These are phyloP conservation scores for Habropoda laboriosa DNA, from an alignment of 1,140 invertebrate species.

Conservation along the genomic window DNA sequence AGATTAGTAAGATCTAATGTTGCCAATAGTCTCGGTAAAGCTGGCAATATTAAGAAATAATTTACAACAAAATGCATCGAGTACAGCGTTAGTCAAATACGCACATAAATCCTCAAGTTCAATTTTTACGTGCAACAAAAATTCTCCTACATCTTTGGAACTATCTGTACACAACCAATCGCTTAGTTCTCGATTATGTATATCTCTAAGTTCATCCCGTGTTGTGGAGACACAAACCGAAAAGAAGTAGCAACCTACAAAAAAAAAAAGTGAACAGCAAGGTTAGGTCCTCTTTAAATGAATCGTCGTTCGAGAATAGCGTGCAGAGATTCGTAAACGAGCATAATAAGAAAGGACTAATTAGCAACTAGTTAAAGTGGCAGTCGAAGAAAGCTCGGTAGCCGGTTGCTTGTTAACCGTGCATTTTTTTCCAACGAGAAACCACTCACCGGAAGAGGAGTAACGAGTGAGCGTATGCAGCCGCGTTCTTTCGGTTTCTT, in stretches of 20 bases:
- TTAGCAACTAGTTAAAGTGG: constrained; percentile 42
- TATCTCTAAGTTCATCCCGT: too few species aligned
- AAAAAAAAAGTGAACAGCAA: not conserved
- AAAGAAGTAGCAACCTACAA: not conserved
- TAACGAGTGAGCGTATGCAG: constrained; percentile 30
- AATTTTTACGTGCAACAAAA: too few species aligned
- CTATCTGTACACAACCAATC: too few species aligned
- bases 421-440: constrained; percentile 27
- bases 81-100: too few species aligned
- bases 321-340: constrained; percentile 9
- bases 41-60: too few species aligned
- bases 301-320: too few species aligned
- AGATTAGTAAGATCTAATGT: too few species aligned
- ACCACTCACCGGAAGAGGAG: constrained; percentile 17
- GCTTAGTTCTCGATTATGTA: too few species aligned
- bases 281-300: not conserved
- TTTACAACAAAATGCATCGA: too few species aligned
- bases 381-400: not conserved
- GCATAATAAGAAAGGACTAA: constrained; percentile 43
- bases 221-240: not conserved
- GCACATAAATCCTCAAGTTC: too few species aligned
- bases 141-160: too few species aligned
- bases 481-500: not conserved
- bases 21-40: too few species aligned
- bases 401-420: constrained; percentile 29